These are phyloP conservation scores for Athene noctua DNA, from an alignment of 2,113 vertebrate genomes.

Conservation along the genomic window DNA sequence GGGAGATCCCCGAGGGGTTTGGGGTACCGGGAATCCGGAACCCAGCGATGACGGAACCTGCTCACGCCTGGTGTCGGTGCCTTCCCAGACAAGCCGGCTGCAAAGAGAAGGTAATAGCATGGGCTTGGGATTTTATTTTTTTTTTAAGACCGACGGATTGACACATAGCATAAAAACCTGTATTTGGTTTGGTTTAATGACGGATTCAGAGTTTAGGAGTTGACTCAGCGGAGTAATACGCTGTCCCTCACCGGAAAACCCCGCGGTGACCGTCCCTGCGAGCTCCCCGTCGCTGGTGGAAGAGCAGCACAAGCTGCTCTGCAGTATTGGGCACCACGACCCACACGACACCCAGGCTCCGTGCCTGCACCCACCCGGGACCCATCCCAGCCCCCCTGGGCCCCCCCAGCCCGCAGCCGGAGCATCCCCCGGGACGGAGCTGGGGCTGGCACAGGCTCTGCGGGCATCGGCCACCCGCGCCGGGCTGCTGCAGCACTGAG, in stretches of 20 bases:
- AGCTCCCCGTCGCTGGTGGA: too few relatives aligned
- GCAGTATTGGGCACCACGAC: too few relatives aligned
- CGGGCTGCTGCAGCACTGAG: fast-evolving
- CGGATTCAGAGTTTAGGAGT: background rate
- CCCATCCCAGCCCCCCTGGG: background rate
- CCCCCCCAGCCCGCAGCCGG: background rate
- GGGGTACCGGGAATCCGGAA: background rate
- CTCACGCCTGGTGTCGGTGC: slow-evolving; percentile 60
- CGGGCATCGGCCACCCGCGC: background rate
- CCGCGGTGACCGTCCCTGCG: too few relatives aligned
- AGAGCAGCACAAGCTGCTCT: too few relatives aligned
- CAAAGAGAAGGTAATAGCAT: slow-evolving; percentile 64
- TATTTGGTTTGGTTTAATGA: background rate
- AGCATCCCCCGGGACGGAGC: fast-evolving
- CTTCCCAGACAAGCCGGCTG: slow-evolving; percentile 62
- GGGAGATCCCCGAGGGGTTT: slow-evolving; percentile 55
- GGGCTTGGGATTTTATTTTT: background rate
- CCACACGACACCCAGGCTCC: too few relatives aligned
- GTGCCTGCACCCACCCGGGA: background rate
- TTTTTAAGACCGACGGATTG: background rate
- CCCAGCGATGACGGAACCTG: slow-evolving; percentile 65
- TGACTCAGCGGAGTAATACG: too few relatives aligned
- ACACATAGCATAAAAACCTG: fast-evolving
- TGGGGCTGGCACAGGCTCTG: background rate
- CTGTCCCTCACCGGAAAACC: too few relatives aligned